Conservation (phyloP, 2,797 vertebrate genomes). For the Furcifer pardalis region DNA sequence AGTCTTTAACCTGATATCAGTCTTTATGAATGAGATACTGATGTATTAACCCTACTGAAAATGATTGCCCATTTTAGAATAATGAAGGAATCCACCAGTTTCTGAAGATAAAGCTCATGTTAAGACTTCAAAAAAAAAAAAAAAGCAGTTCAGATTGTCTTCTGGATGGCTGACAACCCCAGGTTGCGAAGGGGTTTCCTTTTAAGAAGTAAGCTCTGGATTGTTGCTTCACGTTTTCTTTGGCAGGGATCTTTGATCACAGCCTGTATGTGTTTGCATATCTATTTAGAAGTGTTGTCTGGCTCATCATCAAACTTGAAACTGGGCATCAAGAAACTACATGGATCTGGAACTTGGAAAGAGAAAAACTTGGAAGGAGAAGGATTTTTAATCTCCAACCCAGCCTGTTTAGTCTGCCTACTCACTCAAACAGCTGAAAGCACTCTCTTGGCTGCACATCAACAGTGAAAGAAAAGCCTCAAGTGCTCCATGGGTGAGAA, state of each 20-base stretch:
- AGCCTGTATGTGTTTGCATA: not conserved
- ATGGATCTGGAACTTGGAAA: not conserved
- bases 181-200: not conserved
- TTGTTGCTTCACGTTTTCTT: not conserved
- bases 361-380: not conserved
- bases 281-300: not conserved
- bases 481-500: not conserved
- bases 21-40: too few species aligned
- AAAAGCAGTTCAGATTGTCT: not conserved
- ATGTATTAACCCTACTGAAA: not conserved
- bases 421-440: not conserved
- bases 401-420: not conserved
- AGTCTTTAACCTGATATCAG: too few species aligned
- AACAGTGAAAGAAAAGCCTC: not conserved
- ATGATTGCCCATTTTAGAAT: not conserved
- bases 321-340: not conserved
- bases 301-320: not conserved
- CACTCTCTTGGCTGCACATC: not conserved
- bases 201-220: not conserved
- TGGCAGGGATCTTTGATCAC: not conserved
- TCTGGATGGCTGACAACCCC: not conserved
- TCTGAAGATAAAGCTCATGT: not conserved
- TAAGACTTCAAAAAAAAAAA: not conserved
- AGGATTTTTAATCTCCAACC: not conserved
- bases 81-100: not conserved